These are phyloP conservation scores for Cantharis flavilabris DNA, from an alignment of 2,888 invertebrate genomes.

Conservation along the genomic window DNA sequence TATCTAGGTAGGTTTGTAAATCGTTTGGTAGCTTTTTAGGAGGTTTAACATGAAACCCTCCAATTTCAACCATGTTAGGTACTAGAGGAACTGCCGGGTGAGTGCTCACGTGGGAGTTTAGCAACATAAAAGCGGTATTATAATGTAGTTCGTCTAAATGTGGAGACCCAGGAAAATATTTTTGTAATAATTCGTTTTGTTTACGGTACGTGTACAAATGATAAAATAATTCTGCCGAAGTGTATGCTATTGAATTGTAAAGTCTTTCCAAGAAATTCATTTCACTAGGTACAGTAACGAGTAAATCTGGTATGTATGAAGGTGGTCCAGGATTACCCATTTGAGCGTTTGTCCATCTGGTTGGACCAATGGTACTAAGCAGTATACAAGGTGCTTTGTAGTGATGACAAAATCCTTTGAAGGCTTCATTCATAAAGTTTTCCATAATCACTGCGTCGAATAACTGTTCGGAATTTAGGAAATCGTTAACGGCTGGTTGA, in stretches of 20 bases:
- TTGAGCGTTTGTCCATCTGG: conserved; percentile 53
- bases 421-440: conserved; percentile 55
- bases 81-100: conserved; percentile 23
- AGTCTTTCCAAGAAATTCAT: conserved; percentile 25
- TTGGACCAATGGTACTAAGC: conserved; percentile 48
- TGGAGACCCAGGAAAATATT: conserved; percentile 31
- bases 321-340: conserved; percentile 56
- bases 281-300: not conserved
- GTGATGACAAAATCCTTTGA: conserved; percentile 46
- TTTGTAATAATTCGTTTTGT: conserved; percentile 30
- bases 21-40: conserved; percentile 34
- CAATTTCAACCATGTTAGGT: conserved; percentile 37
- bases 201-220: conserved; percentile 19
- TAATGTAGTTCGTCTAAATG: conserved; percentile 27
- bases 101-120: conserved; percentile 32
- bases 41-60: conserved; percentile 32
- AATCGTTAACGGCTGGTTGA: conserved; percentile 24
- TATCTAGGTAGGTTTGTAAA: conserved; percentile 44
- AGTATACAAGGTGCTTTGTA: conserved; percentile 42
- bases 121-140: conserved; percentile 32
- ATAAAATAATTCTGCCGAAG: not conserved
- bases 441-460: conserved; percentile 51
- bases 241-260: conserved; percentile 9
- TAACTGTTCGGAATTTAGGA: conserved; percentile 38
- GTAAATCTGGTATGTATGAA: conserved; percentile 57